Percentiles rank a stretch among this genome's conserved stretches.
These are phyloP conservation scores for Drosophila mercatorum DNA, from an alignment of 2,888 invertebrate genomes.

Conservation along the genomic window DNA sequence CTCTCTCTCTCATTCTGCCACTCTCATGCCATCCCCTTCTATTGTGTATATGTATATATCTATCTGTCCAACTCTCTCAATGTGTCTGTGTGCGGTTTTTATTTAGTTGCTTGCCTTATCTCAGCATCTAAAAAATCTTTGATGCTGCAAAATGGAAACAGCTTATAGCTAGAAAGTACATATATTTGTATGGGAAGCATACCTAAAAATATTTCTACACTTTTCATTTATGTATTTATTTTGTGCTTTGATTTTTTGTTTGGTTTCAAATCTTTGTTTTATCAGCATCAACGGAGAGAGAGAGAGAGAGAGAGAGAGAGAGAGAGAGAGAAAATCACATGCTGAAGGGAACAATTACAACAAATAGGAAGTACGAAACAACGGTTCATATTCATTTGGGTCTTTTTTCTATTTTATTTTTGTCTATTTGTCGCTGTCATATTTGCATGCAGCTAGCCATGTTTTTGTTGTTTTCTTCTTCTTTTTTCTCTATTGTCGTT, in stretches of 20 bases:
- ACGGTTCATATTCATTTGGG: slow-evolving; percentile 71
- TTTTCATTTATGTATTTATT: slow-evolving; percentile 44
- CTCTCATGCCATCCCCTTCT: slow-evolving; percentile 4
- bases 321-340: no score
- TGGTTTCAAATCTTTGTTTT: slow-evolving; percentile 68
- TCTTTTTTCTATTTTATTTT: slow-evolving; percentile 62
- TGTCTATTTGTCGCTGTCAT: slow-evolving; percentile 61
- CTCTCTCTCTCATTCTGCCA: background rate
- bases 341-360: slow-evolving; percentile 20
- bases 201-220: slow-evolving; percentile 22
- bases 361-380: slow-evolving; percentile 49
- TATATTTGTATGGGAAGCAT: background rate
- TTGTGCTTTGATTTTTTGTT: slow-evolving; percentile 40
- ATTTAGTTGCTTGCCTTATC: slow-evolving; percentile 79
- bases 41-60: background rate
- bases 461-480: background rate
- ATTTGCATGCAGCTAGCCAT: slow-evolving; percentile 63
- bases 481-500: slow-evolving; percentile 58
- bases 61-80: slow-evolving; percentile 26
- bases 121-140: slow-evolving; percentile 74
- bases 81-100: slow-evolving; percentile 73
- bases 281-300: slow-evolving; percentile 29
- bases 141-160: slow-evolving; percentile 72
- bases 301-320: no score
- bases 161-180: slow-evolving; percentile 53